phyloP scores from a whole-genome alignment of 2,113 vertebrate species.

The Corvus cornix region DNA sequence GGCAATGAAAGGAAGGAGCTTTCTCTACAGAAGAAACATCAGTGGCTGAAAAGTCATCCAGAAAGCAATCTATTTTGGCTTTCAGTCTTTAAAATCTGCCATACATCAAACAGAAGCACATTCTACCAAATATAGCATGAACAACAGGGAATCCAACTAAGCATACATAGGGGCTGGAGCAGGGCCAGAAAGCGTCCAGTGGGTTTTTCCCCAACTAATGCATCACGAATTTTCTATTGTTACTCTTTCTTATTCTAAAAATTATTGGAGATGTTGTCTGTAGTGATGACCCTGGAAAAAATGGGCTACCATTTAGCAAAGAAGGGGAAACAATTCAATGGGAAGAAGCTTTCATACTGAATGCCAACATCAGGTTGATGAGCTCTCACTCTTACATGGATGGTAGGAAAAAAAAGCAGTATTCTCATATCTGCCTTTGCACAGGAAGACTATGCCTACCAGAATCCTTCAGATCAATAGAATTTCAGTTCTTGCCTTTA shows the following conservation, averaged over 20 bases:
- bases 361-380: neutral
- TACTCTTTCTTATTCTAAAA: neutral
- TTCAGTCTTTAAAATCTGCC: neutral
- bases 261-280: neutral
- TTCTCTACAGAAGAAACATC: neutral
- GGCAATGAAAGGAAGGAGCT: neutral
- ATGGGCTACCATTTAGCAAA: neutral
- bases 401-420: neutral
- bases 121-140: neutral
- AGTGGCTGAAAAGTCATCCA: neutral
- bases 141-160: neutral
- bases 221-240: neutral
- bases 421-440: neutral
- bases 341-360: neutral
- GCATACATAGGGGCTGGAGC: neutral
- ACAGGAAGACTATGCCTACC: neutral
- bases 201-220: neutral
- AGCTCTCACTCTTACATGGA: neutral
- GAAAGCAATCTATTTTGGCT: neutral
- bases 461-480: constrained; percentile 17
- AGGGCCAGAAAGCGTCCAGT: neutral
- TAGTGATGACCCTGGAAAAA: neutral
- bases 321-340: neutral
- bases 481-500: constrained; percentile 32
- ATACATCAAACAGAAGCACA: neutral